phyloP scores from a whole-genome alignment of 2,888 invertebrate species.

The Caenorhabditis sulstoni region DNA sequence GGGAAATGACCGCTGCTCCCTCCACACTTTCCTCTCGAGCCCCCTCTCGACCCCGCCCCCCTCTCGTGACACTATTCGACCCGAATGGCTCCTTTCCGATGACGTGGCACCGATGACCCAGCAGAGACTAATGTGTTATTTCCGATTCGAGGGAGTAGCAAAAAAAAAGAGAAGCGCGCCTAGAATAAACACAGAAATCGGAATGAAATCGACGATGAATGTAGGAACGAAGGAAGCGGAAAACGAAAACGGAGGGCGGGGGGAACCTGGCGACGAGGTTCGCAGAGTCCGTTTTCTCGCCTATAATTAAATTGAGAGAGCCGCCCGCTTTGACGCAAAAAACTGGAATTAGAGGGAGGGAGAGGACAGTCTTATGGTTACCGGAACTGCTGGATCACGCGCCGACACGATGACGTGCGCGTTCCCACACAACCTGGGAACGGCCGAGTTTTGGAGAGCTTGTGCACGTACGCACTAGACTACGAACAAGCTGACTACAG shows the following conservation, averaged over 20 bases:
- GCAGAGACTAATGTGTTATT: constrained; percentile 40
- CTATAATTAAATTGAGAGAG: constrained; percentile 25
- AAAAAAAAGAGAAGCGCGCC: too few species aligned
- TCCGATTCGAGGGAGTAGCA: constrained; percentile 8
- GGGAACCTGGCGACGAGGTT: constrained; percentile 16
- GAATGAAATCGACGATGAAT: not conserved
- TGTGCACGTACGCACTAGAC: too few species aligned
- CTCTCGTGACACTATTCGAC: constrained; percentile 17
- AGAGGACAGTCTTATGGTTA: not conserved
- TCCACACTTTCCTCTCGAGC: not conserved
- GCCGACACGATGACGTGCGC: too few species aligned
- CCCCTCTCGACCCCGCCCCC: constrained; percentile 6
- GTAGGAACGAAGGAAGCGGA: not conserved
- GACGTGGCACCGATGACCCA: constrained; percentile 32
- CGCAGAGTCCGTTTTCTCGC: constrained; percentile 1
- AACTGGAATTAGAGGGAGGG: too few species aligned
- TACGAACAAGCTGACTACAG: too few species aligned
- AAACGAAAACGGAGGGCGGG: not conserved
- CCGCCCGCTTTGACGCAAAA: not conserved
- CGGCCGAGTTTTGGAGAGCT: too few species aligned
- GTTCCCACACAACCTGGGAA: too few species aligned
- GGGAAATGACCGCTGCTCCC: constrained; percentile 2
- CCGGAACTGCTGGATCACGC: too few species aligned
- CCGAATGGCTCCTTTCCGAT: constrained; percentile 17
- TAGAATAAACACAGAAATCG: too few species aligned